phyloP scores from a whole-genome alignment of 1,140 invertebrate genomes.

The Dreissena rostriformis region DNA sequence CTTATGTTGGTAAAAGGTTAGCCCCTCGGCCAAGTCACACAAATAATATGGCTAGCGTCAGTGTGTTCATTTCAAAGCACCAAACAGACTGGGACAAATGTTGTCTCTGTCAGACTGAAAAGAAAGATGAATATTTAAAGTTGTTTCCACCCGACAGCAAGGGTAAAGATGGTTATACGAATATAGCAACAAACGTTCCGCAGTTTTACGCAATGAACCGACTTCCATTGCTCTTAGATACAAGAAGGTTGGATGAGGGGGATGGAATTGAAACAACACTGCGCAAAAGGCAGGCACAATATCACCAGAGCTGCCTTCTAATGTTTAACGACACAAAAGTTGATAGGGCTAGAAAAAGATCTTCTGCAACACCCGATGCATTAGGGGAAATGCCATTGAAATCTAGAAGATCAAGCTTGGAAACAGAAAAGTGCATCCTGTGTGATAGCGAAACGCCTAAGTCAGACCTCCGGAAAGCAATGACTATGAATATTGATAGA shows the following conservation, averaged over 20 bases:
- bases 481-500: slow-evolving; percentile 14
- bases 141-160: background rate
- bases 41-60: background rate
- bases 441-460: background rate
- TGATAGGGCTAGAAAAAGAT: background rate
- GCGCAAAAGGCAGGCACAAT: slow-evolving; percentile 16
- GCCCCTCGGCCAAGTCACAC: too few relatives aligned
- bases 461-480: background rate
- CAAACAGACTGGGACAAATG: slow-evolving; percentile 41
- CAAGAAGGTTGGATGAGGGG: slow-evolving; percentile 42
- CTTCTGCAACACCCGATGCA: background rate
- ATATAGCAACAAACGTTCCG: slow-evolving; percentile 36
- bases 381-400: background rate
- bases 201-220: slow-evolving; percentile 31
- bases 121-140: slow-evolving; percentile 32
- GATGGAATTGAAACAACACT: slow-evolving; percentile 47
- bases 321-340: slow-evolving; percentile 38
- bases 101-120: slow-evolving; percentile 44
- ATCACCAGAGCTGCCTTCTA: slow-evolving; percentile 19
- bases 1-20: too few relatives aligned
- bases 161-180: slow-evolving; percentile 17
- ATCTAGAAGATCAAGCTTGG: background rate
- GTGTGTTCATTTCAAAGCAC: background rate
- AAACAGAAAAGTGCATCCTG: background rate
- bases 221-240: slow-evolving; percentile 30